Percentiles rank a stretch among this genome's conserved stretches.
These are phyloP conservation scores for Heliconius cydno DNA, from an alignment of 2,888 invertebrate species.

Conservation along the genomic window DNA sequence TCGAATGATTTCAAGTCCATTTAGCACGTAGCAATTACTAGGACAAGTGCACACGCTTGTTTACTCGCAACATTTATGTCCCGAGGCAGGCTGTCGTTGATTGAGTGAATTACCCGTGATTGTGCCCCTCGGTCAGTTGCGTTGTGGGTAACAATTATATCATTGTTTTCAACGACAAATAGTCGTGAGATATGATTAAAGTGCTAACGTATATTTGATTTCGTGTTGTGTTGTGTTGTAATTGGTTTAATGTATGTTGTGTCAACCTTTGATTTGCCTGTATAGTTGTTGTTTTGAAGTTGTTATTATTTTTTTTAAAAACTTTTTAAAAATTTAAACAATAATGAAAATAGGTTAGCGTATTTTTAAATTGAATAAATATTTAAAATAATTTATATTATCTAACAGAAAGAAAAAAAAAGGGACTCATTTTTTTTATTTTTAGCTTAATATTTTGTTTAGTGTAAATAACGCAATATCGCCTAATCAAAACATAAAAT, in stretches of 20 bases:
- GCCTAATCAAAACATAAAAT: not conserved
- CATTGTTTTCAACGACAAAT: constrained; percentile 33
- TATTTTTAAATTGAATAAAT: not conserved
- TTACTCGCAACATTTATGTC: constrained; percentile 71
- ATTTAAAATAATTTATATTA: not conserved
- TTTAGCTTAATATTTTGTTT: too few relatives aligned
- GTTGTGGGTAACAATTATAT: constrained; percentile 45
- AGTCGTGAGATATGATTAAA: constrained; percentile 44
- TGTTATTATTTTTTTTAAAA: too few relatives aligned
- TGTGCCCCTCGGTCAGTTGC: constrained; percentile 67
- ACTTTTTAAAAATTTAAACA: too few relatives aligned
- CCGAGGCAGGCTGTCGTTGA: constrained; percentile 62
- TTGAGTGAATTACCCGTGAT: constrained; percentile 75
- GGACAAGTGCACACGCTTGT: constrained; percentile 50
- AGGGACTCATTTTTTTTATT: not conserved
- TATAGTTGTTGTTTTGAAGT: too few relatives aligned
- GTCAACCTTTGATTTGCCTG: not conserved
- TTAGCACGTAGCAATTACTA: constrained; percentile 34
- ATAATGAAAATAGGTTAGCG: not conserved
- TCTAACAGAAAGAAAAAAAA: not conserved
- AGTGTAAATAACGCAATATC: too few relatives aligned
- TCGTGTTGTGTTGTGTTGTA: constrained; percentile 35
- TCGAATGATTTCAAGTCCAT: constrained; percentile 5
- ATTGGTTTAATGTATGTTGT: constrained; percentile 19
- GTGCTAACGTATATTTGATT: constrained; percentile 42